Percentiles rank a stretch among this genome's conserved stretches.
phyloP scores from a whole-genome alignment of 2,888 invertebrate species.

The Thymelicus sylvestris region DNA sequence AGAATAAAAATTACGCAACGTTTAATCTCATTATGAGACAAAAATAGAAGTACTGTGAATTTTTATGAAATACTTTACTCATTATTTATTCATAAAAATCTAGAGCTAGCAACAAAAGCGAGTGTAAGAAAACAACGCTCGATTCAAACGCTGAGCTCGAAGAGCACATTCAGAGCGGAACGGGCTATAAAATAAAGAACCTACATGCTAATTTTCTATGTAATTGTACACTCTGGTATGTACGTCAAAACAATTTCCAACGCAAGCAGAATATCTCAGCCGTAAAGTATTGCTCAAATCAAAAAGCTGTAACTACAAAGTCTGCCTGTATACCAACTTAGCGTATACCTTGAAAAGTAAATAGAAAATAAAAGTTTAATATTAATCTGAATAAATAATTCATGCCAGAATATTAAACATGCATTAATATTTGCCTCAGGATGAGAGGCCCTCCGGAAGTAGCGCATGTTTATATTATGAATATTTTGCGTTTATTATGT shows the following conservation, averaged over 20 bases:
- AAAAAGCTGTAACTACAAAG: conserved; percentile 34
- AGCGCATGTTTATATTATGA: conserved; percentile 44
- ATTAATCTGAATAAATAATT: conserved; percentile 35
- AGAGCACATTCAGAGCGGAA: conserved; percentile 75
- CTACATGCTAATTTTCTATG: conserved; percentile 80
- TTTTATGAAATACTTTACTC: neutral
- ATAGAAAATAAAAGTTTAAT: conserved; percentile 30
- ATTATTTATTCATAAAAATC: conserved; percentile 15
- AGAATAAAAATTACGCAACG: conserved; percentile 3
- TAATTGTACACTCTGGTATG: conserved; percentile 64
- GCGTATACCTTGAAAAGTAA: conserved; percentile 42
- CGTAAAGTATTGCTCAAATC: conserved; percentile 62
- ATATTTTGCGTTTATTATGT: no score
- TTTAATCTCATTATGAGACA: neutral
- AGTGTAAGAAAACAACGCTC: conserved; percentile 70
- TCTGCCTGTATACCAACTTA: conserved; percentile 13
- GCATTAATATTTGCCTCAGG: conserved; percentile 68
- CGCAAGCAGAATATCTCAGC: conserved; percentile 71
- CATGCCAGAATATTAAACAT: conserved; percentile 56
- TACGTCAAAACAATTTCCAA: conserved; percentile 69
- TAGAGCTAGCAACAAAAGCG: conserved; percentile 63
- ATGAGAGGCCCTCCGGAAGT: conserved; percentile 77
- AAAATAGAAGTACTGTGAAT: neutral
- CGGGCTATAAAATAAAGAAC: conserved; percentile 78
- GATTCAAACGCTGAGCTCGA: conserved; percentile 77